Evolutionary conservation across 2,797 vertebrate genomes (phyloP).

Genomic region (Eulemur coronatus): DNA sequence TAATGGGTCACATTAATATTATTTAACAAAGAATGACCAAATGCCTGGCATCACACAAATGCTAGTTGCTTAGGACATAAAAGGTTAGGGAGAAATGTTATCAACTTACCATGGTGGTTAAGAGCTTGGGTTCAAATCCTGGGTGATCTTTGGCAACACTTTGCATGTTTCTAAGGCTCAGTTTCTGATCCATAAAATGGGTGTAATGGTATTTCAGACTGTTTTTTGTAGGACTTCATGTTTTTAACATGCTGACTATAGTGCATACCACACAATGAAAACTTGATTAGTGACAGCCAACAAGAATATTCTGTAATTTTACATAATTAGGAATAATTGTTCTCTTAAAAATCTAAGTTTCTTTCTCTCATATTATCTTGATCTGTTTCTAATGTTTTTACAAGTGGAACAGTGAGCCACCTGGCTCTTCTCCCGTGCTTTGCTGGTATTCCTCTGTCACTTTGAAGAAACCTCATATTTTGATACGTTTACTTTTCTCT

Average conservation of each 20-base stretch:
- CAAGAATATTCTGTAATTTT: background rate
- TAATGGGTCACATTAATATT: background rate
- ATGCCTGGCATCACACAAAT: background rate
- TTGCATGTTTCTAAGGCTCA: background rate
- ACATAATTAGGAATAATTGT: background rate
- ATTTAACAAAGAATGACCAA: background rate
- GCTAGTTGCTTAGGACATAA: background rate
- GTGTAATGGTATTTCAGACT: background rate
- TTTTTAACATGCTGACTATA: background rate
- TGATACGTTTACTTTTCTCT: background rate
- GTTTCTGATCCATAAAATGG: background rate
- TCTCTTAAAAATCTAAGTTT: background rate
- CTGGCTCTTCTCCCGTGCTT: background rate
- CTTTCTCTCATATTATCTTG: background rate
- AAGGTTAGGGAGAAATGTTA: background rate
- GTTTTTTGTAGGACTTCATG: background rate
- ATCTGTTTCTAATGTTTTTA: constrained; percentile 4
- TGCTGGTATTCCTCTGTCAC: background rate
- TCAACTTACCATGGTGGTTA: background rate
- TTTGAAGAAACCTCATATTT: background rate
- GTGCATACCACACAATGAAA: background rate
- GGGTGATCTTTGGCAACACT: background rate
- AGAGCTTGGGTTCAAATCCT: background rate
- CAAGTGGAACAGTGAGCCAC: background rate
- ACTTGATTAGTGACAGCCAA: background rate